Evolutionary conservation across 2,888 invertebrate species (phyloP).

Genomic region (Dione juno): DNA sequence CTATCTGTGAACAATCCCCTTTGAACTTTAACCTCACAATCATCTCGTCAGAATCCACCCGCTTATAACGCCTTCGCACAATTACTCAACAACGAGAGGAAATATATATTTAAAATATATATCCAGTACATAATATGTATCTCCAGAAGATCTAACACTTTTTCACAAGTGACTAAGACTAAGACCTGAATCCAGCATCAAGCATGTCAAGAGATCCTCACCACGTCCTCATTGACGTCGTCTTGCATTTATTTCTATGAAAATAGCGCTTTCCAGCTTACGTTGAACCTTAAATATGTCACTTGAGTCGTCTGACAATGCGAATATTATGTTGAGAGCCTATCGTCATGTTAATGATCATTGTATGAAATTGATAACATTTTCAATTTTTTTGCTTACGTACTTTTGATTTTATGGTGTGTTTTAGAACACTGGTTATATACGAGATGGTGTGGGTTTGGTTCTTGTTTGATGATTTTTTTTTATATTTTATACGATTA

Average conservation of each 20-base stretch:
- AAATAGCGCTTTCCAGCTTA: constrained; percentile 27
- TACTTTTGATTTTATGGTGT: neutral
- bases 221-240: constrained; percentile 26
- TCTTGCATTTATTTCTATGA: constrained; percentile 34
- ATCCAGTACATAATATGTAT: neutral
- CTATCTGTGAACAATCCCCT: no score
- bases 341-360: constrained; percentile 8
- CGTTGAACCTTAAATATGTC: constrained; percentile 30
- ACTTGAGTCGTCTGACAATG: constrained; percentile 26
- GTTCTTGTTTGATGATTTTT: no score
- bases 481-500: no score
- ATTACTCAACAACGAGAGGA: no score
- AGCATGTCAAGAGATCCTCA: constrained; percentile 35
- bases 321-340: constrained; percentile 18
- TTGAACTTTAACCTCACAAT: no score
- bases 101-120: neutral
- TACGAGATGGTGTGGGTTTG: neutral
- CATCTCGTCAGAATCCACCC: no score
- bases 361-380: constrained; percentile 1
- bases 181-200: constrained; percentile 23
- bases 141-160: neutral
- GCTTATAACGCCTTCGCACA: no score
- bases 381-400: neutral
- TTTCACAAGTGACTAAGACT: constrained; percentile 21
- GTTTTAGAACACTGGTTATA: no score